Conservation (phyloP, 2,113 vertebrate genomes). For the Oncorhynchus gorbuscha region DNA sequence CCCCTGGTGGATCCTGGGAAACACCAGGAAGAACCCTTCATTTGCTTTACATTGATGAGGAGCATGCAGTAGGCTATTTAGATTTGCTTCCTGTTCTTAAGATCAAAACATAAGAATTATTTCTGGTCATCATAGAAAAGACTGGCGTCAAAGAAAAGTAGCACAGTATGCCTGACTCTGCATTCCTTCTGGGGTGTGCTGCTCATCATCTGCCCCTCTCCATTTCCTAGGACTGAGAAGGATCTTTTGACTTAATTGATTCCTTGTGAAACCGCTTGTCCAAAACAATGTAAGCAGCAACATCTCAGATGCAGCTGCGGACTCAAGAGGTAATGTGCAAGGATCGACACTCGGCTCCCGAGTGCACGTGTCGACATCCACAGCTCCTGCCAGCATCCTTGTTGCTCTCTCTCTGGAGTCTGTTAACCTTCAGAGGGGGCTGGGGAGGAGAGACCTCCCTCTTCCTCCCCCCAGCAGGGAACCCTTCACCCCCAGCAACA, state of each 20-base stretch:
- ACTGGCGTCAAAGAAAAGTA: too few species aligned
- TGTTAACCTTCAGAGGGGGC: conserved; percentile 60
- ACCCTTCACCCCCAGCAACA: conserved; percentile 63
- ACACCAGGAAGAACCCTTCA: not conserved
- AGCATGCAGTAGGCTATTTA: too few species aligned
- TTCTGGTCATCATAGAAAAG: too few species aligned
- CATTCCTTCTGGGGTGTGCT: not conserved
- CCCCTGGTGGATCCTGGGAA: conserved; percentile 80
- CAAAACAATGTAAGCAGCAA: conserved; percentile 68
- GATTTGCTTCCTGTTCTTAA: too few species aligned
- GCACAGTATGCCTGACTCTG: not conserved
- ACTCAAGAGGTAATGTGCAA: conserved; percentile 58
- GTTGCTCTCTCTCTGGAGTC: conserved; percentile 36
- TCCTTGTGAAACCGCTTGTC: conserved; percentile 53
- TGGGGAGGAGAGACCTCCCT: conserved; percentile 44
- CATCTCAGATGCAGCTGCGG: conserved; percentile 61
- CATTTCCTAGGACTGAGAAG: not conserved
- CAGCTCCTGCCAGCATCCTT: conserved; percentile 58
- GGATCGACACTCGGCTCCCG: conserved; percentile 61
- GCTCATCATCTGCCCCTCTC: conserved; percentile 14
- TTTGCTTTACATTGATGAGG: too few species aligned
- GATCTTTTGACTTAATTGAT: conserved; percentile 47
- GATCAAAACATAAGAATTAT: too few species aligned
- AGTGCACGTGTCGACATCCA: conserved; percentile 70
- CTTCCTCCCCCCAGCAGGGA: conserved; percentile 73